Evolutionary conservation across 1,140 invertebrate genomes (phyloP), one percentile per base, ranked within the genome.

Genomic region (Penaeus japonicus): DNA sequence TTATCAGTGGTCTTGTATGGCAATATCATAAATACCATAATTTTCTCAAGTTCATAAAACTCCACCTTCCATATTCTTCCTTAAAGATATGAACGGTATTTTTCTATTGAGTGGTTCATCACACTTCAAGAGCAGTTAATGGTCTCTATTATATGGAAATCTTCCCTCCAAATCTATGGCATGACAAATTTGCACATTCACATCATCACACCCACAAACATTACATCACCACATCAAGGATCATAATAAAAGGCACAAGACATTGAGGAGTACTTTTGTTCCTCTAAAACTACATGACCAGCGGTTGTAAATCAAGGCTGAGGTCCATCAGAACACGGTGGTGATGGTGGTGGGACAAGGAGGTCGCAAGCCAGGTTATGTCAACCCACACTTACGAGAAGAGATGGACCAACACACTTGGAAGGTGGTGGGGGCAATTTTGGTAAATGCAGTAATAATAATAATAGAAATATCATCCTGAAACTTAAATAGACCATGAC

Each of bases 221-320:
- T 39, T 10, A 82, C 47, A 30, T 54, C 7, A 54, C 27, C n/a
- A 47, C 30, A 82, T 53, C 20, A 32, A 57, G 79, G 79, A 82
- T 57, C 73, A 77, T 57, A 88, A 88, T 88, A 32, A 88, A 88
- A 88, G 80, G 62, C 87, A 7, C 7, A 27, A 47, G 20, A 84
- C 80, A 78, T 59, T 77, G 32, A 75, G 39, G 70, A 84, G 39
- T 83, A 88, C 80, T 83, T 80, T 86, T 79, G 75, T 81, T 88
- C 77, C 17, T 83, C 54, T 59, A 83, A 73, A 73, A 59, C 79
- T 88, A 82, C 65, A 83, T 81, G 70, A 88, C 70, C 70, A 88
- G 73, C 47, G 55, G 79, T 59, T 81, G 62, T 65, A 84, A 47
- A 47, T 47, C 47, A 47, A 47, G 47, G 47, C 47, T 47, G 47